A percentile compares a stretch with the other conserved stretches of the same genome.
Evolutionary conservation across 2,113 vertebrate genomes (phyloP).

Genomic region (Aegithalos caudatus): DNA sequence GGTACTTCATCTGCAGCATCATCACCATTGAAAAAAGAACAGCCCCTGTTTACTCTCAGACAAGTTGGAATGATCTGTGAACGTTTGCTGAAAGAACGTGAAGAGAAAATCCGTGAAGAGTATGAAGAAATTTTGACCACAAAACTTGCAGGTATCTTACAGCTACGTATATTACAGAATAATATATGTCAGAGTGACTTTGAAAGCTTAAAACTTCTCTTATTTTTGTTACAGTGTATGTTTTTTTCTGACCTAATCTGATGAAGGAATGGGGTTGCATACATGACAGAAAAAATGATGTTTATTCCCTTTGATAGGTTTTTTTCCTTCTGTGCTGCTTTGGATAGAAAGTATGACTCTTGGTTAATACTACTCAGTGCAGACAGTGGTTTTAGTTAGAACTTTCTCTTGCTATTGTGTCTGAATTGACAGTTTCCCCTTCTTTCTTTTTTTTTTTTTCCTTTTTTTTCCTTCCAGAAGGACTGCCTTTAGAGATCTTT

Average conservation of each 20-base stretch:
- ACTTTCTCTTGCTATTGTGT: background rate
- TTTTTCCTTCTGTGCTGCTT: background rate
- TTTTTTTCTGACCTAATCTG: background rate
- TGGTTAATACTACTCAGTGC: background rate
- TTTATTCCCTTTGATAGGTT: background rate
- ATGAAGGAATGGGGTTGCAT: background rate
- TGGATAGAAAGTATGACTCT: background rate
- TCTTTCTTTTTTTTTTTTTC: background rate
- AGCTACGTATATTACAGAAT: background rate
- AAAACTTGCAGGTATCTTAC: constrained; percentile 90
- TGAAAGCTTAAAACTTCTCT: background rate
- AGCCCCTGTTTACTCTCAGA: constrained; percentile 94
- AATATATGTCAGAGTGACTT: background rate
- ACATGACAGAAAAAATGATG: background rate
- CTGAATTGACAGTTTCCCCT: background rate
- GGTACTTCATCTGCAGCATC: constrained; percentile 85
- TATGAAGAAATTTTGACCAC: constrained; percentile 97
- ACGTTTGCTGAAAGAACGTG: constrained; percentile 95
- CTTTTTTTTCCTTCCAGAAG: background rate
- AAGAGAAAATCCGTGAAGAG: constrained; percentile 97
- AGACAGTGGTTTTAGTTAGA: constrained; percentile 3
- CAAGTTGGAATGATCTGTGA: constrained; percentile 99
- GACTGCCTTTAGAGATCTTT: constrained; percentile 7
- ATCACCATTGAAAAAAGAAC: constrained; percentile 94
- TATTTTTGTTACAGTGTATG: background rate